Evolutionary conservation across 2,797 vertebrate genomes (phyloP), one percentile per base, ranked within the genome.

Genomic region (Helarctos malayanus): DNA sequence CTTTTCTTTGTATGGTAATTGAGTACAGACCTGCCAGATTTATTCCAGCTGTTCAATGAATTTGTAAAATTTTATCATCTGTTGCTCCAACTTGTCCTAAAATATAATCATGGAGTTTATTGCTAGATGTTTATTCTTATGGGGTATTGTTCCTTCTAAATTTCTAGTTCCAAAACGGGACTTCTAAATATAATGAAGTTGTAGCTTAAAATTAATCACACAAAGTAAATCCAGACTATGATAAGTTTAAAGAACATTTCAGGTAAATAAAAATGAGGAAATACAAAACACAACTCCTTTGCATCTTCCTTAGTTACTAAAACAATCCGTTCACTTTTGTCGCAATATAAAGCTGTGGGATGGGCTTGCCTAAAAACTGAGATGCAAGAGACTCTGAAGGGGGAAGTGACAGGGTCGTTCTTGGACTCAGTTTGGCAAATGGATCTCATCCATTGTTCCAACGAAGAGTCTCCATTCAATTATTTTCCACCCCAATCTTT

Each of bases 1-100:
- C 96, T 76, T 91, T 98, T 98, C 68, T 94, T 98, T 94, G 35
- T 94, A 85, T 85, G 91, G 45, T 98, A 98, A 98, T 97, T 98
- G 98, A 98, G 85, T 89, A 61, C 76, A 96, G 89, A 83, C 69
- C 90, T 89, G 98, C 75, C 57, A 98, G 91, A 97, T 96, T 97
- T 61, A 27, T 98, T 98, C 89, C 86, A 97, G 11, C 82, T 95
- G 87, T 98, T 94, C 90, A 96, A 91, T 98, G 97, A 95, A 97
- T 97, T 86, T 97, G 91, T 97, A 76, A 91, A 94, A 93, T 96
- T 87, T 94, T 57, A 91, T 92, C 23, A 96, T 98, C 83, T 87
- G 86, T 97, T 98, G 92, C 61, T 98, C 68, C 61, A 91, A 68
- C 81, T 88, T 98, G 96, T 96, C 95, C 96, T 98, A 98, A 98